A percentile compares a stretch with the other conserved stretches of the same genome.
Conservation (phyloP, 1,140 invertebrate species). For the Leptoteleia sp. region DNA sequence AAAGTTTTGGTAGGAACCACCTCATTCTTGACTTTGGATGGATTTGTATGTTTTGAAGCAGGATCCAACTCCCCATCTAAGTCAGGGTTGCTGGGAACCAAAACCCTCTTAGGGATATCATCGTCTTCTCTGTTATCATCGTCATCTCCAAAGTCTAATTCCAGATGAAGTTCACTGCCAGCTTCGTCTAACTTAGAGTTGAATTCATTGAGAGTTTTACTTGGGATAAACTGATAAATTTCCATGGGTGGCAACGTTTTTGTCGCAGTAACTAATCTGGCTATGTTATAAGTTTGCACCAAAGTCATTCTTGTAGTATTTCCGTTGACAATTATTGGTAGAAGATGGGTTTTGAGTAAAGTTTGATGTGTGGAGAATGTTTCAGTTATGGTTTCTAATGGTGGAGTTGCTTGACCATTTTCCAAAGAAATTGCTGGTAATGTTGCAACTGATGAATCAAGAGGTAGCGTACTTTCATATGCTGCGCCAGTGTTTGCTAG, state of each 20-base stretch:
- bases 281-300: conserved; percentile 93
- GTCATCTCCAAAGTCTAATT: conserved; percentile 91
- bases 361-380: conserved; percentile 94
- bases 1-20: conserved; percentile 13
- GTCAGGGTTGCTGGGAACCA: conserved; percentile 82
- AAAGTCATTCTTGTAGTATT: conserved; percentile 89
- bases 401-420: conserved; percentile 88
- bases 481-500: conserved; percentile 88
- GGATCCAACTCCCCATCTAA: conserved; percentile 85
- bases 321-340: conserved; percentile 88
- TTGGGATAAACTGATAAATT: conserved; percentile 91
- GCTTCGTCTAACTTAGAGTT: conserved; percentile 92
- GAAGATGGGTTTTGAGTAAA: conserved; percentile 91
- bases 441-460: conserved; percentile 90
- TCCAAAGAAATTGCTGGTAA: conserved; percentile 89
- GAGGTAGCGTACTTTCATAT: conserved; percentile 86
- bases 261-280: conserved; percentile 91
- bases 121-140: conserved; percentile 88
- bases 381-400: conserved; percentile 93
- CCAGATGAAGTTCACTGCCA: conserved; percentile 91
- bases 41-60: conserved; percentile 79
- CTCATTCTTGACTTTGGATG: conserved; percentile 79
- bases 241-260: conserved; percentile 93
- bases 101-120: conserved; percentile 83
- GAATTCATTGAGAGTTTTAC: conserved; percentile 93